A percentile compares a stretch with the other conserved stretches of the same genome.
These are phyloP conservation scores for Decapterus maruadsi DNA, from an alignment of 2,797 vertebrate species.

Conservation along the genomic window DNA sequence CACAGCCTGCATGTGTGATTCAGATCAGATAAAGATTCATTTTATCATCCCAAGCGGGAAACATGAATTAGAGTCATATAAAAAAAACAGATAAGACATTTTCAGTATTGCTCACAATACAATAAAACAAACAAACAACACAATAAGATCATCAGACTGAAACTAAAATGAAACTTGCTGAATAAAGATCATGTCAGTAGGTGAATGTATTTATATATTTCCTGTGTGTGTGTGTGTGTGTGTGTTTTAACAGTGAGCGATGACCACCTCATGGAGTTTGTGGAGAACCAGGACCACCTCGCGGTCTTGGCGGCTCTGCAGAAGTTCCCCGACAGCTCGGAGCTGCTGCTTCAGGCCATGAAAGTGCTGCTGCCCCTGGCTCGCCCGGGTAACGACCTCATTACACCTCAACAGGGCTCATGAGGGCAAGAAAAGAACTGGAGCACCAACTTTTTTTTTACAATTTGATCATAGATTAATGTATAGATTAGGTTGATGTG, in stretches of 20 bases:
- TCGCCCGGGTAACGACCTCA: conserved; percentile 85
- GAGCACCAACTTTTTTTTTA: neutral
- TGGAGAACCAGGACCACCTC: conserved; percentile 93
- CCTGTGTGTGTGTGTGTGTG: conserved; percentile 10
- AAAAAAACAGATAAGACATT: too few relatives aligned
- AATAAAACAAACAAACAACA: too few relatives aligned
- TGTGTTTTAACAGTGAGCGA: conserved; percentile 96
- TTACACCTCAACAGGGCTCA: accelerated
- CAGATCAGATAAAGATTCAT: too few relatives aligned
- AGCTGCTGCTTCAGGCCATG: conserved; percentile 88
- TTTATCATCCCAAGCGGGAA: too few relatives aligned
- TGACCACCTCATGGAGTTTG: conserved; percentile 92
- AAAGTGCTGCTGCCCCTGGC: conserved; percentile 90
- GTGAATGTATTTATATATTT: neutral
- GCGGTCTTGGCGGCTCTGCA: conserved; percentile 87
- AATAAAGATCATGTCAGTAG: neutral
- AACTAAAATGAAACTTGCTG: too few relatives aligned
- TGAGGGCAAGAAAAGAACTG: neutral
- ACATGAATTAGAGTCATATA: too few relatives aligned
- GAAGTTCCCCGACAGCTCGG: conserved; percentile 86
- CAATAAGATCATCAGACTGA: too few relatives aligned
- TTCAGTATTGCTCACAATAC: too few relatives aligned
- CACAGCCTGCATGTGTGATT: too few relatives aligned
- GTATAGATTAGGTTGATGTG: too few relatives aligned
- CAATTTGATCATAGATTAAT: too few relatives aligned